Percentiles rank a stretch among this genome's conserved stretches.
Conservation (phyloP, 1,140 invertebrate species). For the Drosophila cardini region DNA sequence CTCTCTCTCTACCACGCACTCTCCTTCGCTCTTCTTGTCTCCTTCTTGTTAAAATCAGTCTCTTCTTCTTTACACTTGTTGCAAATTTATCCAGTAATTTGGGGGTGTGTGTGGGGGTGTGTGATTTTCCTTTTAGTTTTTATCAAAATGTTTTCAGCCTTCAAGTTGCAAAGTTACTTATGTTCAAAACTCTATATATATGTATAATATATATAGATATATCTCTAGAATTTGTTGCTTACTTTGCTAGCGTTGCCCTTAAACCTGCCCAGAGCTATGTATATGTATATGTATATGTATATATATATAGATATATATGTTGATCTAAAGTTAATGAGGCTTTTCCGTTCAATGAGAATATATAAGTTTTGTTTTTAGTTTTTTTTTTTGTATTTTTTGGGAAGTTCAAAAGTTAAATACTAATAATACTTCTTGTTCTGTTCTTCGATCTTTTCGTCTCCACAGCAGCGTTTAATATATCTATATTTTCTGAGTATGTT, state of each 20-base stretch:
- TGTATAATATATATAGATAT: conserved; percentile 21
- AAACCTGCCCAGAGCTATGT: conserved; percentile 69
- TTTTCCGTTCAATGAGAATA: conserved; percentile 29
- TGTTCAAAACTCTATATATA: conserved; percentile 10
- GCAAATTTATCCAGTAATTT: conserved; percentile 53
- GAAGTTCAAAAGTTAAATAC: conserved; percentile 44
- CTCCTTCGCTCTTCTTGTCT: conserved; percentile 4
- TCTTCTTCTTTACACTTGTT: conserved; percentile 81
- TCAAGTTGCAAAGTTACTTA: conserved; percentile 74
- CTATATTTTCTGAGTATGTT: conserved; percentile 62
- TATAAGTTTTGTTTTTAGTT: conserved; percentile 2
- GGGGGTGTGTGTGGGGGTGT: neutral
- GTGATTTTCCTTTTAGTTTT: conserved; percentile 42
- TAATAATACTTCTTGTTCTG: conserved; percentile 74
- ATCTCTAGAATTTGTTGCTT: conserved; percentile 56
- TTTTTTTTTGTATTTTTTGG: conserved; percentile 6
- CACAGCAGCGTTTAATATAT: conserved; percentile 55
- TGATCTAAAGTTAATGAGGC: conserved; percentile 39
- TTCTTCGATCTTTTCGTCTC: conserved; percentile 39
- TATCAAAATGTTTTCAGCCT: conserved; percentile 79
- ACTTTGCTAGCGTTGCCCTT: conserved; percentile 73
- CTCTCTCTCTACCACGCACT: neutral
- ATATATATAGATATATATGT: conserved; percentile 19
- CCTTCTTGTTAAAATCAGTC: conserved; percentile 74
- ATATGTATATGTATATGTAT: conserved; percentile 6